Percentiles rank a stretch among this genome's conserved stretches.
Evolutionary conservation across 1,140 invertebrate genomes (phyloP).

Genomic region (Meloidogyne floridensis): DNA sequence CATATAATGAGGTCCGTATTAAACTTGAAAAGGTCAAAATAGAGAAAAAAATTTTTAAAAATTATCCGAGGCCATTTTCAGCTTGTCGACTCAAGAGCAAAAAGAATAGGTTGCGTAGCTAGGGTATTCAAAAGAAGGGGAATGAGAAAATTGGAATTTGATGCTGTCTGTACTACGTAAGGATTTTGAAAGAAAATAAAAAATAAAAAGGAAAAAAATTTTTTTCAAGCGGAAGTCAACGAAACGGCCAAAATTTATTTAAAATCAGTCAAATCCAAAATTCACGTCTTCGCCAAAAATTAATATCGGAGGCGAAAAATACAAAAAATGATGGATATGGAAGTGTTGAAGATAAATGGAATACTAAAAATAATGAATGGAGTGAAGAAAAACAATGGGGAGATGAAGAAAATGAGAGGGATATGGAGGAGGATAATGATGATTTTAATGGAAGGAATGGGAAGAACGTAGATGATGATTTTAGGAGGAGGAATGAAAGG

Average conservation of each 20-base stretch:
- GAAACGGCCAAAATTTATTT: background rate
- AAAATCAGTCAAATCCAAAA: conserved; percentile 3
- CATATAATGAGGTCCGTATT: too few relatives aligned
- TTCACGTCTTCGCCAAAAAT: background rate
- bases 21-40: background rate
- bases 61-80: background rate
- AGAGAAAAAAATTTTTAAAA: background rate
- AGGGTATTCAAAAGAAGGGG: conserved; percentile 6
- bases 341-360: background rate
- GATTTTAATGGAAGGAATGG: background rate
- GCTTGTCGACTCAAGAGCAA: conserved; percentile 14
- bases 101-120: conserved; percentile 17
- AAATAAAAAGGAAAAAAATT: background rate
- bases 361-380: background rate
- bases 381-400: background rate
- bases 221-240: background rate
- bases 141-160: conserved; percentile 9
- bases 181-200: background rate
- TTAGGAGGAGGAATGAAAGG: too few relatives aligned
- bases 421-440: background rate
- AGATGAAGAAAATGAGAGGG: conserved; percentile 1
- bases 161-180: conserved; percentile 20
- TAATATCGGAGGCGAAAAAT: conserved; percentile 15
- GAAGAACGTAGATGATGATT: too few relatives aligned
- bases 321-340: background rate